phyloP scores from a whole-genome alignment of 2,797 vertebrate genomes.

The Moxostoma hubbsi region DNA sequence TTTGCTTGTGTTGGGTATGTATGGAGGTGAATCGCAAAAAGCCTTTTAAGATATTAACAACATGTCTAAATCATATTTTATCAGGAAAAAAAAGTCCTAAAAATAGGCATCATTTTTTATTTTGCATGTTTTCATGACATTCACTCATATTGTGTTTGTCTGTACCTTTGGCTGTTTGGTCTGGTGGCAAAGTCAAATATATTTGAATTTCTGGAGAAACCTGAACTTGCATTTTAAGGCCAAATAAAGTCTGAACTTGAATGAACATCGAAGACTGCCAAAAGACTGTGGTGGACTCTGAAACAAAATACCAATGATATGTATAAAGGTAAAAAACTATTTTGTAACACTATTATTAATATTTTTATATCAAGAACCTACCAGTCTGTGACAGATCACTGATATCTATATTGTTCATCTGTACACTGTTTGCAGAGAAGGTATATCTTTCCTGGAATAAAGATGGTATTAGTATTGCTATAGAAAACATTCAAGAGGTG shows the following conservation, averaged over 20 bases:
- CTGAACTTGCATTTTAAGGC: conserved; percentile 73
- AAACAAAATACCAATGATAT: conserved; percentile 8
- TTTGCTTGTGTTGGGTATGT: background rate
- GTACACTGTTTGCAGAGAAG: conserved; percentile 65
- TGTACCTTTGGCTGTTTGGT: conserved; percentile 66
- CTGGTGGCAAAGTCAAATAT: conserved; percentile 65
- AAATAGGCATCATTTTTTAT: too few species aligned
- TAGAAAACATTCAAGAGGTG: background rate
- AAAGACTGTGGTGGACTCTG: conserved; percentile 70
- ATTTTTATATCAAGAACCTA: conserved; percentile 46
- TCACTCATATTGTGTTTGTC: too few species aligned
- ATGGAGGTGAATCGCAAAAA: too few species aligned
- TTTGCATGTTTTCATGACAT: too few species aligned
- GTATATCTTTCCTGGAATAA: conserved; percentile 64
- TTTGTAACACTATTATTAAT: background rate
- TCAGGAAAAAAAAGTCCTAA: too few species aligned
- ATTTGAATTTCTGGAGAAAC: conserved; percentile 72
- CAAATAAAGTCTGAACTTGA: conserved; percentile 69
- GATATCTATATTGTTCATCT: conserved; percentile 59
- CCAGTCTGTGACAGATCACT: conserved; percentile 70
- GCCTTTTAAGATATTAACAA: too few species aligned
- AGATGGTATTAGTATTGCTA: background rate
- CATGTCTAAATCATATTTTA: too few species aligned
- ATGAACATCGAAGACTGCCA: conserved; percentile 79
- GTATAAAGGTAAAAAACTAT: background rate